Percentiles rank a stretch among this genome's conserved stretches.
phyloP scores from a whole-genome alignment of 1,140 invertebrate genomes.

The Drosophila guanche region DNA sequence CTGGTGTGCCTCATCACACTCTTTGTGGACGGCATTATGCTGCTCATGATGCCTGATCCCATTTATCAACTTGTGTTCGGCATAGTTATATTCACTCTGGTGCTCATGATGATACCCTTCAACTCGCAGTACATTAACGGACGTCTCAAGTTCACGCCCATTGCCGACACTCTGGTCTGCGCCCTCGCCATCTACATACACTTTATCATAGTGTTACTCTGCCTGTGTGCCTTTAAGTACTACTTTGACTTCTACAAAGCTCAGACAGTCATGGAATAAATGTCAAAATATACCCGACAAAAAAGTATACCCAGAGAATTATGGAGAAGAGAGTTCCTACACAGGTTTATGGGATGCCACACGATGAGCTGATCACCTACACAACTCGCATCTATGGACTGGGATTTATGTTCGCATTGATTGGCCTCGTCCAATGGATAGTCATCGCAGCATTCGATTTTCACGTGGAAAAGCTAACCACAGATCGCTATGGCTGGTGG shows the following conservation, averaged over 20 bases:
- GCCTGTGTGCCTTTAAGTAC: not conserved
- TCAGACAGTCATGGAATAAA: not conserved
- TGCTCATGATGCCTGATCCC: no score
- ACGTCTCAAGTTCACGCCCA: conserved; percentile 5
- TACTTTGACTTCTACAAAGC: not conserved
- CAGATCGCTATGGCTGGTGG: conserved; percentile 53
- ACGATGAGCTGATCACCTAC: conserved; percentile 15
- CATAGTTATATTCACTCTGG: not conserved
- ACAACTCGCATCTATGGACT: conserved; percentile 45
- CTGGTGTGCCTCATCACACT: not conserved
- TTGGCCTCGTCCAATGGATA: conserved; percentile 52
- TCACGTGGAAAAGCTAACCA: not conserved
- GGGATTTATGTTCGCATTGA: conserved; percentile 5
- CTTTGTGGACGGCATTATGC: not conserved
- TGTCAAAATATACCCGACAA: no score
- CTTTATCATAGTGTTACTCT: not conserved
- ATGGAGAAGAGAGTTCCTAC: not conserved
- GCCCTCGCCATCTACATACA: conserved; percentile 1
- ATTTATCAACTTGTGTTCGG: not conserved
- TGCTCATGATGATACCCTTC: not conserved
- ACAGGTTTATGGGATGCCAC: conserved; percentile 35
- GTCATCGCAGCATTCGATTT: conserved; percentile 1
- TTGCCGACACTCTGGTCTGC: conserved; percentile 6
- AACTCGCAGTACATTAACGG: conserved; percentile 28
- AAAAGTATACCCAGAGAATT: not conserved